Base-by-base conservation (phyloP, 2,888 invertebrate species). In the Tetragonisca angustula region DNA sequence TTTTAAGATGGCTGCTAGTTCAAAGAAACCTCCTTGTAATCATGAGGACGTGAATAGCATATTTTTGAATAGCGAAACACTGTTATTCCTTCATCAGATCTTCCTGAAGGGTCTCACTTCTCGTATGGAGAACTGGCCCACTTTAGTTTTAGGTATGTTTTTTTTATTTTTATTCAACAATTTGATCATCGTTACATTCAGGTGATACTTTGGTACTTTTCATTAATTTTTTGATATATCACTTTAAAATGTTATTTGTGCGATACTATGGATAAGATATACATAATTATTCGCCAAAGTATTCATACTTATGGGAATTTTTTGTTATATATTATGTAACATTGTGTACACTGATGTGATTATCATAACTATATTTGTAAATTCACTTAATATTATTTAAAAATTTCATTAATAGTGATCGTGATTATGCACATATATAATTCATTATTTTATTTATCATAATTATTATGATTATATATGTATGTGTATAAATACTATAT, bases 11-110 rank as follows among this genome's bases (percentile, higher is more conserved):
- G 98, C 98, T 0, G 98, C 98, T 43, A 98, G 98, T 92, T 98
- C 98, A 17, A 98, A 98, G 94, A 98, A 98, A 92, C 98, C 98
- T 2, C 98, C 98, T 0, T 98, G 98, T 93, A 97, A 97, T 0
- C 98, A 98, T 94, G 98, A 98, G 93, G 98, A 98, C 91, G 98
- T 98, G 82, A 98, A 98, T 95, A 98, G 98, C 78, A 98, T 98
- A 91, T 98, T 98, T 95, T 95, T 98, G 87, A 98, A 98, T 95
- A 98, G 97, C 92, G 98, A 98, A 95, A 98, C 98, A 0, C 97
- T 98, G 79, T 95, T 98, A 90, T 98, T 98, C 95, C 96, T 98
- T 49, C 98, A 98, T 94, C 98, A 98, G 95, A 98, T 98, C 92
- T 98, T 98, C 95, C 96, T 98, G 92, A 98, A 98, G 94, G 98